Conservation (phyloP, 1,140 invertebrate species). For the Hetaerina americana region DNA sequence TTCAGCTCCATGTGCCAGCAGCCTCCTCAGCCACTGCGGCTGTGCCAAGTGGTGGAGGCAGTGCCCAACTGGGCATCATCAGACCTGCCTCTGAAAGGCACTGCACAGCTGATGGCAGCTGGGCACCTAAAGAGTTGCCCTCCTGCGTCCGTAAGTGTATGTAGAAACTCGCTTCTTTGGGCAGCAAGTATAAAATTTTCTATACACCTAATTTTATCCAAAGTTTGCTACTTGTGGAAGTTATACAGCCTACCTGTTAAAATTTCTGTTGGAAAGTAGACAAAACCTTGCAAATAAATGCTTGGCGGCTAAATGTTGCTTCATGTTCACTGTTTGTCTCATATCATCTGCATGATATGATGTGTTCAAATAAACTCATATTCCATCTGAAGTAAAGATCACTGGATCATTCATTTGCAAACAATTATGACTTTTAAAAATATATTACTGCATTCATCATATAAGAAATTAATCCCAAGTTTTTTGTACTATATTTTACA, state of each 20-base stretch:
- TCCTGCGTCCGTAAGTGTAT: conserved; percentile 63
- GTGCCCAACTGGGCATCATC: background rate
- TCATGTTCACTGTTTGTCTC: no score
- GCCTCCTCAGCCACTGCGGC: conserved; percentile 52
- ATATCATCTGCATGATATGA: no score
- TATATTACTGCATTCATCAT: no score
- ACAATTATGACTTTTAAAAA: no score
- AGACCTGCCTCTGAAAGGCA: conserved; percentile 37
- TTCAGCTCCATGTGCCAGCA: conserved; percentile 60
- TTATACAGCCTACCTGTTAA: background rate
- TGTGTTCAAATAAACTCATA: no score
- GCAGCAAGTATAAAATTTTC: background rate
- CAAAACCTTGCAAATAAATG: background rate
- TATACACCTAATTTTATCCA: background rate
- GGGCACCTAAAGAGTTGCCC: conserved; percentile 76
- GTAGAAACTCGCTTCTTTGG: background rate
- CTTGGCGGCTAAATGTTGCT: background rate
- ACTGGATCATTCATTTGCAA: no score
- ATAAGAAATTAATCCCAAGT: no score
- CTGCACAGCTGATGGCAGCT: conserved; percentile 33
- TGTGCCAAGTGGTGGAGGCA: conserved; percentile 68
- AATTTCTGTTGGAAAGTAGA: no score
- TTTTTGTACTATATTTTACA: no score
- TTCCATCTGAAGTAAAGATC: no score
- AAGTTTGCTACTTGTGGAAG: background rate